Evolutionary conservation across 2,888 invertebrate genomes (phyloP).

Genomic region (Dichetophora obliterata): DNA sequence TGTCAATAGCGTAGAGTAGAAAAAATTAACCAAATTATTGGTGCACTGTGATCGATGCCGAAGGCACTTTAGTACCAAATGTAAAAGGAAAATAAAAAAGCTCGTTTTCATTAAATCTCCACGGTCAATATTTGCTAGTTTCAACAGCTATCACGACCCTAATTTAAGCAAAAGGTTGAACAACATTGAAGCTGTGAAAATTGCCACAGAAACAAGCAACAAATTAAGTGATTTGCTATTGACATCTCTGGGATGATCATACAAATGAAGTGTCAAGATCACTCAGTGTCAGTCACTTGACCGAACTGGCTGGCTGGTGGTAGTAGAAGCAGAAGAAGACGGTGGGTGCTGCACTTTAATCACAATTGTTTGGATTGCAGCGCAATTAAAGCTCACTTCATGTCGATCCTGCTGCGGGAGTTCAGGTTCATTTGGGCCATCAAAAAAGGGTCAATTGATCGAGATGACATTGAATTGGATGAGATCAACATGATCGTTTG

Average conservation of each 20-base stretch:
- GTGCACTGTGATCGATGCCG: constrained; percentile 9
- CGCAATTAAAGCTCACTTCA: constrained; percentile 31
- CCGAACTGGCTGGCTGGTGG: not conserved
- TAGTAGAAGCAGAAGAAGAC: not conserved
- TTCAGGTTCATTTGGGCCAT: constrained; percentile 46
- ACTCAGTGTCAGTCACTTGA: constrained; percentile 52
- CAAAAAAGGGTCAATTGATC: constrained; percentile 15
- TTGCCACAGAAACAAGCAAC: constrained; percentile 51
- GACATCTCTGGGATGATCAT: constrained; percentile 51
- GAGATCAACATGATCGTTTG: constrained; percentile 25
- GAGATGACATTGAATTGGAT: constrained; percentile 8
- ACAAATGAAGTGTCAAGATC: constrained; percentile 62
- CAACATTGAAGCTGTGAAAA: constrained; percentile 51
- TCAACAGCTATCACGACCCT: not conserved
- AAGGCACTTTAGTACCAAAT: constrained; percentile 42
- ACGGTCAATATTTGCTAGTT: not conserved
- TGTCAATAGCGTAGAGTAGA: constrained; percentile 15
- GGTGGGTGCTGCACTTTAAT: not conserved
- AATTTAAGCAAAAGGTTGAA: not conserved
- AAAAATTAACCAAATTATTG: constrained; percentile 13
- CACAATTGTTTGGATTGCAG: not conserved
- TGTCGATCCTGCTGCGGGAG: constrained; percentile 55
- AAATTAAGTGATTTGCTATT: constrained; percentile 65
- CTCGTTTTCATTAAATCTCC: not conserved
- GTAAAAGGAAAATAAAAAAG: not conserved